Percentiles rank a stretch among this genome's conserved stretches.
These are phyloP conservation scores for Chironomus tentans DNA, from an alignment of 2,888 invertebrate genomes.

Conservation along the genomic window DNA sequence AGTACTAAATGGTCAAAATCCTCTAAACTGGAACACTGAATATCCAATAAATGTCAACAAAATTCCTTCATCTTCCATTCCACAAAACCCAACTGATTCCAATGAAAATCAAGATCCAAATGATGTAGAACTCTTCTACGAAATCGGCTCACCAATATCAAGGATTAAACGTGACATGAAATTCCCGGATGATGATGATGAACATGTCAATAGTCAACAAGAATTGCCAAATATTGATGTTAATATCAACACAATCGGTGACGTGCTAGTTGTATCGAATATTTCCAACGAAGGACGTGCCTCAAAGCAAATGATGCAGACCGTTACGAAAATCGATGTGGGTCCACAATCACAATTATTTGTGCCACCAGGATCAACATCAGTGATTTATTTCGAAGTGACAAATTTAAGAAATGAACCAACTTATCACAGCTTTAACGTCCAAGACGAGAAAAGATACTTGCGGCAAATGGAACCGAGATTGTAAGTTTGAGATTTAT, in stretches of 20 bases:
- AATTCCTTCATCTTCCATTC: too few species aligned
- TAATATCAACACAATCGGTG: background rate
- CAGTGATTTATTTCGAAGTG: conserved; percentile 58
- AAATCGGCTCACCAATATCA: background rate
- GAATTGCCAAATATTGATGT: background rate
- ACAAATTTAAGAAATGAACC: conserved; percentile 56
- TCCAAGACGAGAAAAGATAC: conserved; percentile 50
- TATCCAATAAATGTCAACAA: too few species aligned
- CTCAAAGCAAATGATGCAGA: conserved; percentile 14
- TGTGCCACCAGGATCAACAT: conserved; percentile 36
- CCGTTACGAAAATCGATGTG: conserved; percentile 42
- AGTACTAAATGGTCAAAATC: too few species aligned
- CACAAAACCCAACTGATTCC: too few species aligned
- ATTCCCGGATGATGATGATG: conserved; percentile 6
- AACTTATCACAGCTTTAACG: conserved; percentile 50
- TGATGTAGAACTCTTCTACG: background rate
- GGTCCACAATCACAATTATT: conserved; percentile 44
- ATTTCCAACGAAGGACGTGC: background rate
- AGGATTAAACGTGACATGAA: background rate
- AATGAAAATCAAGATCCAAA: background rate
- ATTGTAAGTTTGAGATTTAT: conserved; percentile 41
- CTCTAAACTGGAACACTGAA: too few species aligned
- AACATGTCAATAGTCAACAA: too few species aligned
- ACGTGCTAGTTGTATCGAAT: background rate
- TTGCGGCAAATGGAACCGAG: conserved; percentile 49